Evolutionary conservation across 2,797 vertebrate genomes (phyloP), one percentile per base, ranked within the genome.

Genomic region (Eptatretus atami): DNA sequence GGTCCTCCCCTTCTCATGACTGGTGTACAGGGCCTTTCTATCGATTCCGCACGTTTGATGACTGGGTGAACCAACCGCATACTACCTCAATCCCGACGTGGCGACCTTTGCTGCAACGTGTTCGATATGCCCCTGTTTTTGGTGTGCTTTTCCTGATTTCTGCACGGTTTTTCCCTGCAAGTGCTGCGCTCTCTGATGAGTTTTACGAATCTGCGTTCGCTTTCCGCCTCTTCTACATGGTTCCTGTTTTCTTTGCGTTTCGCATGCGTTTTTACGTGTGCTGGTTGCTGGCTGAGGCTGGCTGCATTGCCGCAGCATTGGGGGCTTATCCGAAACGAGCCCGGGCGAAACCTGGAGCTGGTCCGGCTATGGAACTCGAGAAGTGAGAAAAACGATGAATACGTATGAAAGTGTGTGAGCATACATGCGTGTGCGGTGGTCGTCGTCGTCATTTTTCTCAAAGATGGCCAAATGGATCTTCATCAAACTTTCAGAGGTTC

Each of bases 241-340:
- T 77, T 1, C 80, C 74, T 0, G 71, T 83, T 64, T 87, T 87
- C 75, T 85, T 88, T 64, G 77, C 84, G 68, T 92, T 92, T 66
- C 73, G 84, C 69, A 85, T 92, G 84, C 80, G 84, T 67, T 92
- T 88, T 76, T 88, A 83, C 53, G 78, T 81, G 1, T 84, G 83
- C 2, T 88, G 84, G 86, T 82, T 82, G 54, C 76, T 78, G 0
- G 81, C 84, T 1, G 86, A 88, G 71, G 80, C 80, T 2, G 76
- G 79, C 15, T 87, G 82, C 67, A 84, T 88, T 66, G 79, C 80
- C 1, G 82, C 82, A 1, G 82, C 80, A 63, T 77, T 92, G 6
- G 86, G 86, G 70, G 83, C 83, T 68, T 92, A 88, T 67, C 82
- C 84, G 10, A 73, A 79, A 70, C 75, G 75, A 3, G 75, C 82